Evolutionary conservation across 2,888 invertebrate genomes (phyloP).

Genomic region (Palloptera scutellata): DNA sequence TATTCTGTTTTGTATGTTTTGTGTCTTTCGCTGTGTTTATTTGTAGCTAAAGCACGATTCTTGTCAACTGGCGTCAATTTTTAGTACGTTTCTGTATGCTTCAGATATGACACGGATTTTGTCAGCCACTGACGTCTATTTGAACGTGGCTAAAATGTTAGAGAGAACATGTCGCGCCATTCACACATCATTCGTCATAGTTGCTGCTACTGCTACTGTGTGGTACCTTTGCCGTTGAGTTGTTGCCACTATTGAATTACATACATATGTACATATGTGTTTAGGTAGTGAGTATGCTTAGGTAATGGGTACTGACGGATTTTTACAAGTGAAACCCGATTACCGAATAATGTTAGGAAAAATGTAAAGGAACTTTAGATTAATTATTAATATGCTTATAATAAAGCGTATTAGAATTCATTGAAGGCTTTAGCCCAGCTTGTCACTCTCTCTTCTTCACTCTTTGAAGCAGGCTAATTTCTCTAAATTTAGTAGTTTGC

Average conservation of each 20-base stretch:
- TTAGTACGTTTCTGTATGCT: conserved; percentile 38
- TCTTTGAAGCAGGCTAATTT: no score
- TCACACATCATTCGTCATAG: conserved; percentile 36
- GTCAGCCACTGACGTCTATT: conserved; percentile 43
- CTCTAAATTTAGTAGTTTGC: no score
- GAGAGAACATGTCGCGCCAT: conserved; percentile 34
- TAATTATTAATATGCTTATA: no score
- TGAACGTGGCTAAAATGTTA: conserved; percentile 44
- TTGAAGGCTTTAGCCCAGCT: no score
- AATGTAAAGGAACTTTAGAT: no score
- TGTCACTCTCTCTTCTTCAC: no score
- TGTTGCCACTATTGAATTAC: neutral
- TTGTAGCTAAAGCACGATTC: conserved; percentile 36
- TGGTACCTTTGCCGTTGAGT: conserved; percentile 4
- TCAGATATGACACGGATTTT: conserved; percentile 55
- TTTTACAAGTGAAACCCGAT: no score
- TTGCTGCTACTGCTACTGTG: conserved; percentile 35
- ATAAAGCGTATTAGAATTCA: no score
- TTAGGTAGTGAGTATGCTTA: neutral
- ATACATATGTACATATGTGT: neutral
- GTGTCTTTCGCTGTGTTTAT: conserved; percentile 23
- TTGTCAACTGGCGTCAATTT: conserved; percentile 42
- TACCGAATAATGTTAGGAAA: no score
- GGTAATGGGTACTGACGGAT: no score
- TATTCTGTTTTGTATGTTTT: conserved; percentile 22